Conservation (phyloP, 1,140 invertebrate genomes). For the Lucilia cuprina region DNA sequence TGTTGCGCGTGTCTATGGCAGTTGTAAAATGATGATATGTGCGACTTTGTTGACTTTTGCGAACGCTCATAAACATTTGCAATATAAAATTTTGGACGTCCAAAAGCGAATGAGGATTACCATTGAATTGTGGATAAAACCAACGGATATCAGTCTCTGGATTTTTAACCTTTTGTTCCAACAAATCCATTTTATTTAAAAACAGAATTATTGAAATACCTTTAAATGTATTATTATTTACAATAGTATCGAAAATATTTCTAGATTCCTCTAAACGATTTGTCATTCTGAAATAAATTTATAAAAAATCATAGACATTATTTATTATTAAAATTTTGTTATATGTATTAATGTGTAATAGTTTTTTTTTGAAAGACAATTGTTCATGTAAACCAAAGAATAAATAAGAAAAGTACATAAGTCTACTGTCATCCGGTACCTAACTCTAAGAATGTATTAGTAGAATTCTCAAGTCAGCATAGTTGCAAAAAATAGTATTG, state of each 20-base stretch:
- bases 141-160: conserved; percentile 82
- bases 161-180: conserved; percentile 87
- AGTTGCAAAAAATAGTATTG: too few species aligned
- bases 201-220: conserved; percentile 96
- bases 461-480: too few species aligned
- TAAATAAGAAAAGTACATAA: too few species aligned
- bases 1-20: conserved; percentile 97
- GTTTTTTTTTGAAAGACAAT: too few species aligned
- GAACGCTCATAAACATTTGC: conserved; percentile 86
- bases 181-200: conserved; percentile 95
- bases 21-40: conserved; percentile 98
- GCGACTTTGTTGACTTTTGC: conserved; percentile 74
- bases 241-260: conserved; percentile 97
- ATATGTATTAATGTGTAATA: too few species aligned
- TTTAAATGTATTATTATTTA: conserved; percentile 93
- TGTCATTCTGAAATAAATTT: conserved; percentile 74
- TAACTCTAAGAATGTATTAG: too few species aligned
- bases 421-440: too few species aligned
- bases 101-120: conserved; percentile 84
- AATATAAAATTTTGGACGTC: conserved; percentile 92
- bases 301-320: too few species aligned
- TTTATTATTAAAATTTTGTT: background rate
- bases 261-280: conserved; percentile 94
- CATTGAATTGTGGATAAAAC: conserved; percentile 88
- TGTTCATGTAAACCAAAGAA: too few species aligned